A percentile compares a stretch with the other conserved stretches of the same genome.
phyloP scores from a whole-genome alignment of 2,113 vertebrate genomes.

The Gulo gulo region DNA sequence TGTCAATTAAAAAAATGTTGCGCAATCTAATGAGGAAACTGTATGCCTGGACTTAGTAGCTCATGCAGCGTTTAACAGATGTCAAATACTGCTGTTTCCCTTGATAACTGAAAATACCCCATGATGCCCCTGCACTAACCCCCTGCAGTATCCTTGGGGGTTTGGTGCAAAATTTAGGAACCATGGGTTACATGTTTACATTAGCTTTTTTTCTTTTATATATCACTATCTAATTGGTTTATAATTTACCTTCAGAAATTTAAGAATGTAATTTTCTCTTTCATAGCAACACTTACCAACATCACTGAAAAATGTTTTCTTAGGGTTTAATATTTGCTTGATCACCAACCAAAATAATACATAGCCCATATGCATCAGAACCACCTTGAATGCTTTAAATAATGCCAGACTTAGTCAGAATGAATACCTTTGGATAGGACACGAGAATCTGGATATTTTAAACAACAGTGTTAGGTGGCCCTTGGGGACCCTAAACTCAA shows the following conservation, averaged over 20 bases:
- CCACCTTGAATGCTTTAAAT: not conserved
- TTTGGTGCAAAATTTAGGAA: not conserved
- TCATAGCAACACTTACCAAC: not conserved
- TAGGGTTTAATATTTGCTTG: not conserved
- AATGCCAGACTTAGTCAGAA: not conserved
- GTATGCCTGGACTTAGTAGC: not conserved
- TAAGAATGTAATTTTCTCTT: not conserved
- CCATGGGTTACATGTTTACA: not conserved
- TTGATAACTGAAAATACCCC: not conserved
- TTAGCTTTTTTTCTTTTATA: not conserved
- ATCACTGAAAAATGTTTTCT: not conserved
- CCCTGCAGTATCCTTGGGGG: not conserved
- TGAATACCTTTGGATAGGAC: not conserved
- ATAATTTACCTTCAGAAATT: not conserved
- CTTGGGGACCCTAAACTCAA: not conserved
- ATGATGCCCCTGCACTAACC: not conserved
- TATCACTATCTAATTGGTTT: not conserved
- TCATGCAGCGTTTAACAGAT: not conserved
- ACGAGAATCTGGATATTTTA: not conserved
- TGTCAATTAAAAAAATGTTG: not conserved
- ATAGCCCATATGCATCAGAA: not conserved
- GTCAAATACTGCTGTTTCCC: not conserved
- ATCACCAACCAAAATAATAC: not conserved
- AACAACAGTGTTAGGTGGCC: not conserved
- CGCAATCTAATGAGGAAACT: not conserved